phyloP scores from a whole-genome alignment of 2,888 invertebrate genomes.

The Notodonta dromedarius region DNA sequence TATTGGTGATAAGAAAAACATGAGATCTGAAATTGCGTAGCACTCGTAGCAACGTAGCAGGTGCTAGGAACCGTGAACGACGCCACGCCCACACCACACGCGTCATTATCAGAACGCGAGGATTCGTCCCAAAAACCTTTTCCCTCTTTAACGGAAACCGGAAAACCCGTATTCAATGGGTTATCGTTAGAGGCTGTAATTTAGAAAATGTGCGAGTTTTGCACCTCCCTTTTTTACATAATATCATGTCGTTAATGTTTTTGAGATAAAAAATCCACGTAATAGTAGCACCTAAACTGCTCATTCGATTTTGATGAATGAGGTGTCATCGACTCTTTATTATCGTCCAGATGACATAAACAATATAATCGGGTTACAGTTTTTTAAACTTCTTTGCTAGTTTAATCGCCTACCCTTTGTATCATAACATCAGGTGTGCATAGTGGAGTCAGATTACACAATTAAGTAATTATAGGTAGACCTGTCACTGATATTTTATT shows the following conservation, averaged over 20 bases:
- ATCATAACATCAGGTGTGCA: no score
- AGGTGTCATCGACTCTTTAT: no score
- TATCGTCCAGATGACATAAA: no score
- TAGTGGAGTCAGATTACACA: no score
- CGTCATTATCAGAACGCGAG: constrained; percentile 46
- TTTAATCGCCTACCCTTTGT: no score
- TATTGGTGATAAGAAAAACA: constrained; percentile 35
- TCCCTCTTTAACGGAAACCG: constrained; percentile 44
- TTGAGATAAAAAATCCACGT: constrained; percentile 9
- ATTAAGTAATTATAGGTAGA: no score
- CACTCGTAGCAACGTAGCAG: constrained; percentile 44
- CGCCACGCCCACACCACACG: constrained; percentile 18
- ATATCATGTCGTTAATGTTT: constrained; percentile 15
- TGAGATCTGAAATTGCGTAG: constrained; percentile 35
- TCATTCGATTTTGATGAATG: no score
- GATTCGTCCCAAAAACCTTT: constrained; percentile 44
- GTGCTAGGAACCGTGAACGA: constrained; percentile 46
- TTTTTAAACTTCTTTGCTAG: no score
- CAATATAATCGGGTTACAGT: no score
- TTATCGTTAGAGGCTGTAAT: constrained; percentile 45
- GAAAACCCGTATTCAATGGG: constrained; percentile 48
- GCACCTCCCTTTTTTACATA: constrained; percentile 29
- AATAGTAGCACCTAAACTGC: no score
- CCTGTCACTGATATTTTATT: no score
- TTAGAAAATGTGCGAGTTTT: constrained; percentile 36